A percentile compares a stretch with the other conserved stretches of the same genome.
Conservation (phyloP, 2,888 invertebrate species). For the Chrysolina americana region DNA sequence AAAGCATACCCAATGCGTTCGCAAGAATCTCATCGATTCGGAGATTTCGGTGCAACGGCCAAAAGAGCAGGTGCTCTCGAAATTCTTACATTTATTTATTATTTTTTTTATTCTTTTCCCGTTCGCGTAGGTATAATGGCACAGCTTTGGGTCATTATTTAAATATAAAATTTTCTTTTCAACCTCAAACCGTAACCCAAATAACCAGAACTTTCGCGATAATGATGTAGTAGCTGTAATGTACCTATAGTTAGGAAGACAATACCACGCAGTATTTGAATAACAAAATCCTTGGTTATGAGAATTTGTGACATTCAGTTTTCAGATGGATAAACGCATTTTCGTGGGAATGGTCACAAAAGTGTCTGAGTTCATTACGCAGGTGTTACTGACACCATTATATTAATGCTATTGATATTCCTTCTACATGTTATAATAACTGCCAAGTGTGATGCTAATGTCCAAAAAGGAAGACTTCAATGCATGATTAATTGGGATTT, state of each 20-base stretch:
- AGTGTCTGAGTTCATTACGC: too few relatives aligned
- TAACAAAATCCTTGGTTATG: neutral
- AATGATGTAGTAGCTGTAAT: conserved; percentile 8
- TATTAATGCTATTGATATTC: too few relatives aligned
- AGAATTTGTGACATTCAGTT: too few relatives aligned
- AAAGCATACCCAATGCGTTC: neutral
- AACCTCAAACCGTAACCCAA: conserved; percentile 26
- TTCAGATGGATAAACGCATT: too few relatives aligned
- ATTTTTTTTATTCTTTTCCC: conserved; percentile 4
- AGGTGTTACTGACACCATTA: too few relatives aligned
- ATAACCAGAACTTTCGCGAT: conserved; percentile 31
- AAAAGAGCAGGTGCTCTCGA: conserved; percentile 33
- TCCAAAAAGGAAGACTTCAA: too few relatives aligned
- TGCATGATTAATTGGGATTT: too few relatives aligned
- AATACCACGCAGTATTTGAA: neutral
- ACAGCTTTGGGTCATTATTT: conserved; percentile 29
- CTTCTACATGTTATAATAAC: too few relatives aligned
- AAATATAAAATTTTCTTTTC: conserved; percentile 27
- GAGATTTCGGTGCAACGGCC: conserved; percentile 30
- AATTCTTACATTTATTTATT: conserved; percentile 11
- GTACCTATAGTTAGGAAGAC: neutral
- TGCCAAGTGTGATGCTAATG: too few relatives aligned
- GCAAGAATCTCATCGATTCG: conserved; percentile 16
- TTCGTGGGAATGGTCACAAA: too few relatives aligned
- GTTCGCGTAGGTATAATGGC: conserved; percentile 13